These are phyloP conservation scores for Bostrychus sinensis DNA, from an alignment of 2,113 vertebrate species.

Conservation along the genomic window DNA sequence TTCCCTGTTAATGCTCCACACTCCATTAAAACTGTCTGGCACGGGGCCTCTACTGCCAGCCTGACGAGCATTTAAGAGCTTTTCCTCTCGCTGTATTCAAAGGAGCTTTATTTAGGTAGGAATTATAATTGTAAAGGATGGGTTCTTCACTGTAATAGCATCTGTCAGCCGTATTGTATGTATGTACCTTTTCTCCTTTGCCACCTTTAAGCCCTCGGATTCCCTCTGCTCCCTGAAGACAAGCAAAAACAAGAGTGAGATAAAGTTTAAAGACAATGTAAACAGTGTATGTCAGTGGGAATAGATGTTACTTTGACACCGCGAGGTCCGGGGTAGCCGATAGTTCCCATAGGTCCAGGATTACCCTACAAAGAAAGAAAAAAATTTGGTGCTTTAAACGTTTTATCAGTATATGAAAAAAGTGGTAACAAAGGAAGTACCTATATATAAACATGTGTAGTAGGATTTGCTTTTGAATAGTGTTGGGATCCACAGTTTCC, in stretches of 20 bases:
- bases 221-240: conserved; percentile 91
- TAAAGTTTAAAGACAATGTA: conserved; percentile 4
- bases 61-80: conserved; percentile 36
- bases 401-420: too few relatives aligned
- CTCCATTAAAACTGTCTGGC: conserved; percentile 56
- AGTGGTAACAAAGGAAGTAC: too few relatives aligned
- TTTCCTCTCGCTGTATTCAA: conserved; percentile 44
- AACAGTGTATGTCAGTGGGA: background rate
- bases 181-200: conserved; percentile 96
- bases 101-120: conserved; percentile 29
- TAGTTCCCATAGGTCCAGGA: conserved; percentile 89
- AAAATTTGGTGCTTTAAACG: background rate
- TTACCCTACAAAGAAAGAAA: conserved; percentile 82
- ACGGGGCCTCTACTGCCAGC: conserved; percentile 38
- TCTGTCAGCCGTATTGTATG: conserved; percentile 29
- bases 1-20: conserved; percentile 52
- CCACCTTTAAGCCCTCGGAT: conserved; percentile 94
- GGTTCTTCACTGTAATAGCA: conserved; percentile 32
- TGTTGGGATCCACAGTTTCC: too few relatives aligned
- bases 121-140: conserved; percentile 28
- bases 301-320: conserved; percentile 90
- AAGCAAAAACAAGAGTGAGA: conserved; percentile 23
- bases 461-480: too few relatives aligned
- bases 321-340: conserved; percentile 95
- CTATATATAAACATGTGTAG: too few relatives aligned